phyloP scores from a whole-genome alignment of 2,113 vertebrate species.

The Heptranchias perlo region DNA sequence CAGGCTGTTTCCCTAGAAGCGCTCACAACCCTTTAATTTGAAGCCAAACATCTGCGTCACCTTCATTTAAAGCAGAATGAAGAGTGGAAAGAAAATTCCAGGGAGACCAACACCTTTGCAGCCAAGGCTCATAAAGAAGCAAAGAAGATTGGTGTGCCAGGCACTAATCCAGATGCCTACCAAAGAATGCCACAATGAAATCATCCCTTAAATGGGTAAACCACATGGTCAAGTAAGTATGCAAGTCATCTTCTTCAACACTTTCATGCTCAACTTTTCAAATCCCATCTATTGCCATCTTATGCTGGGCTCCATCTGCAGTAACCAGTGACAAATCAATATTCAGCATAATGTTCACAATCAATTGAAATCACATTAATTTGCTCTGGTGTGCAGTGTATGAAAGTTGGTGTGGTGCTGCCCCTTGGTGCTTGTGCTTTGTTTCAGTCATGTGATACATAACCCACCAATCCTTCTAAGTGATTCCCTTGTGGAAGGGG shows the following conservation, averaged over 20 bases:
- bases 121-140: background rate
- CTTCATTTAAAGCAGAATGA: background rate
- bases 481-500: background rate
- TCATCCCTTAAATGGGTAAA: background rate
- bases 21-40: background rate
- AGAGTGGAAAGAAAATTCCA: background rate
- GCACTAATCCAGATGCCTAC: background rate
- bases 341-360: no score
- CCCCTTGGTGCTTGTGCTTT: no score
- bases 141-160: background rate
- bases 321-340: background rate
- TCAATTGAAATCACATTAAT: background rate
- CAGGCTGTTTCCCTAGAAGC: background rate
- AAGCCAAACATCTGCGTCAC: background rate
- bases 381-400: background rate
- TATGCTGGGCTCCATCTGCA: background rate
- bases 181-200: background rate
- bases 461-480: no score
- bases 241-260: background rate
- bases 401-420: background rate
- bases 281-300: background rate
- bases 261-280: background rate
- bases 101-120: background rate
- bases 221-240: background rate
- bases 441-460: background rate